These are phyloP conservation scores for Crocodylus rhombifer DNA, from an alignment of 2,797 vertebrate genomes.

Conservation along the genomic window DNA sequence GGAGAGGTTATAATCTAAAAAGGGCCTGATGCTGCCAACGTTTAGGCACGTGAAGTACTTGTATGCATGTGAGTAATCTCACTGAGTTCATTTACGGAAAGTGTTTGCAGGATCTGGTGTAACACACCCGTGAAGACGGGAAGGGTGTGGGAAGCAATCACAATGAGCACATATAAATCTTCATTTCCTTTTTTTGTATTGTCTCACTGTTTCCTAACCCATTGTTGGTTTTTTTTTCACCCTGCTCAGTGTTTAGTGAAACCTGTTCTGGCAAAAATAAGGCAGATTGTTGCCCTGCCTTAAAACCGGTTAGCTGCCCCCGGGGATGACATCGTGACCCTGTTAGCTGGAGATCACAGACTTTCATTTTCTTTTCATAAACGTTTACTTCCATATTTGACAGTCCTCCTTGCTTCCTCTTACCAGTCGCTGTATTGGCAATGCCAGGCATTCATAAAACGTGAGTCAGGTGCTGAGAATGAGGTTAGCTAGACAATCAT, in stretches of 20 bases:
- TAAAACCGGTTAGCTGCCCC: background rate
- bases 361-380: background rate
- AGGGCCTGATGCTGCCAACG: background rate
- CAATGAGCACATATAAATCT: background rate
- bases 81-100: background rate
- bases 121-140: background rate
- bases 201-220: background rate
- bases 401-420: background rate
- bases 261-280: background rate
- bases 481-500: background rate
- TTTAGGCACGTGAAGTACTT: background rate
- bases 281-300: background rate
- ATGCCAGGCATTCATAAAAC: background rate
- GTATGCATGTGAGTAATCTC: background rate
- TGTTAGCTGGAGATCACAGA: background rate
- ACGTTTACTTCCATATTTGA: background rate
- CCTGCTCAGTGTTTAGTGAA: too few relatives aligned
- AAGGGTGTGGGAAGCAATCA: background rate
- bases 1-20: background rate
- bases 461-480: accelerated
- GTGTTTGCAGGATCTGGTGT: background rate
- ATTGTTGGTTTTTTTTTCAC: background rate
- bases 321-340: background rate
- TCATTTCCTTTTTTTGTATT: background rate
- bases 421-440: background rate